Evolutionary conservation across 1,140 invertebrate genomes (phyloP), one percentile per base, ranked within the genome.

Genomic region (Ephestia elutella): DNA sequence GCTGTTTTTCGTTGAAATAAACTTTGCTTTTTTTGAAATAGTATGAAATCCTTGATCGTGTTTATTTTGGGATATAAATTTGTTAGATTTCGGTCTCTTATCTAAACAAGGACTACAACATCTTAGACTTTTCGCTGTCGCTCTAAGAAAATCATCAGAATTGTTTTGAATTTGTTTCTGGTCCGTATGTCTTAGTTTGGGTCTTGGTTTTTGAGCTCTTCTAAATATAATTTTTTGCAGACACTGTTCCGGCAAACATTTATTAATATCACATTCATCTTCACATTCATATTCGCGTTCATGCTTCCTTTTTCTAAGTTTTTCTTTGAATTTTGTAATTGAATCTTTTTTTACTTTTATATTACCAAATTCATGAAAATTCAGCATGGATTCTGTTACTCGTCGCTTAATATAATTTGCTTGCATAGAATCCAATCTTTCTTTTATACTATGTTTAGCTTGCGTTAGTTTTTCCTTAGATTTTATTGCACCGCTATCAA

Each of bases 261-360:
- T 56, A 49, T 65, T 51, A 53, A 60, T 28, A 20, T 56, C 11
- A 51, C 73, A 76, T 54, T 61, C 57, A 38, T 44, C 19, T 48
- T 68, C 54, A 55, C 71, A 76, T 59, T 62, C 59, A 60, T 59
- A 73, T 44, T 74, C 58, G 48, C 51, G 69, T 32, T 18, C 56
- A 17, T 44, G 57, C 28, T 63, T 70, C 71, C 57, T 53, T 61
- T 54, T 60, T 44, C 15, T 60, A n/a, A 74, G 57, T 35, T 71
- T 57, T 51, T 76, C 73, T 55, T 70, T 71, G 54, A 69, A 76
- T 65, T 76, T 74, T 11, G 21, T 59, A 21, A 79, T 51, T 2
- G 71, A 75, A 62, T 79, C 73, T 65, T 79, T 79, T 66, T 65
- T 71, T 54, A 76, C 71, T 55, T 11, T 25, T 21, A 61, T 63